A percentile compares a stretch with the other conserved stretches of the same genome.
phyloP scores from a whole-genome alignment of 1,140 invertebrate species.

The Habropoda laboriosa region DNA sequence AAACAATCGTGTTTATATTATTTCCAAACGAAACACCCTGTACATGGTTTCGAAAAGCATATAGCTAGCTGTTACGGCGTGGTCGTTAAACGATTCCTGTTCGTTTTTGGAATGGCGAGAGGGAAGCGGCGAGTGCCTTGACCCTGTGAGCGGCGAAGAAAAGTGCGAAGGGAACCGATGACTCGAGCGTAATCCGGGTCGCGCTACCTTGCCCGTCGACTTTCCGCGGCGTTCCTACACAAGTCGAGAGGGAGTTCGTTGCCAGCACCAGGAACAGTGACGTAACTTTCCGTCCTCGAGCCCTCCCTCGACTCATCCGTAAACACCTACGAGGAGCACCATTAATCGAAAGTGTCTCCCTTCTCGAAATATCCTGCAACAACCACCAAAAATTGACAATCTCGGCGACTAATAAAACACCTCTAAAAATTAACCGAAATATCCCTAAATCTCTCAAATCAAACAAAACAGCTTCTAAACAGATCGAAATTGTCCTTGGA shows the following conservation, averaged over 20 bases:
- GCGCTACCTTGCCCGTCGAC: constrained; percentile 75
- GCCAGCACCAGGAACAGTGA: constrained; percentile 43
- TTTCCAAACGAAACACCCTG: no score
- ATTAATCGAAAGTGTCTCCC: no score
- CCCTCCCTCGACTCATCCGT: no score
- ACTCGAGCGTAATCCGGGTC: constrained; percentile 73
- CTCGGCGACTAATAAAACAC: no score
- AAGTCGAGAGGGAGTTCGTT: constrained; percentile 64
- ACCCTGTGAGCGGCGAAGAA: constrained; percentile 73
- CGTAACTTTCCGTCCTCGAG: constrained; percentile 39
- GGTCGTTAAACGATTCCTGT: no score
- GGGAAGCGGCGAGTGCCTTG: constrained; percentile 73
- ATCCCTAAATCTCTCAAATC: no score
- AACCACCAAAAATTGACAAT: no score
- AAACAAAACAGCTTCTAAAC: neutral
- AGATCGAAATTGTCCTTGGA: neutral
- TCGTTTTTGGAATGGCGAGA: neutral
- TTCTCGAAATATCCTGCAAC: no score
- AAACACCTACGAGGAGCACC: neutral
- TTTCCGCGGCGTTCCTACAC: constrained; percentile 69
- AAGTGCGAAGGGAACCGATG: constrained; percentile 73
- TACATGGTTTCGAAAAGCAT: no score
- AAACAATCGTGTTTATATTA: no score
- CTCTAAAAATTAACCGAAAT: no score
- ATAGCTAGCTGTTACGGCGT: no score